Conservation (phyloP, 2,113 vertebrate species). For the Rhinogobius similis region DNA sequence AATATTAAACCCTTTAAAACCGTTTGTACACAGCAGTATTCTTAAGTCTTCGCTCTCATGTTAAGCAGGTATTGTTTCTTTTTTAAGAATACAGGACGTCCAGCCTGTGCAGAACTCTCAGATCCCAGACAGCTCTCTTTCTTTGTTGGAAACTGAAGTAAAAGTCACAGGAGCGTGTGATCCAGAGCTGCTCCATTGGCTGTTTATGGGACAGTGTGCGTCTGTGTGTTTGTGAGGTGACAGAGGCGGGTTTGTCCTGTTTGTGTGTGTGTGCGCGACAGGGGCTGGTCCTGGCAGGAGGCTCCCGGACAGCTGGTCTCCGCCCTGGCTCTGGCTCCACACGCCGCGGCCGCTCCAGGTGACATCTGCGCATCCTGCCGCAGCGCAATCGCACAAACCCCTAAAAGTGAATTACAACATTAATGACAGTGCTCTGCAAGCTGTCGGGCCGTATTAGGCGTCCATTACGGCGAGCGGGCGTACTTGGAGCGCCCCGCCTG, state of each 20-base stretch:
- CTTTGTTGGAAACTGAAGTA: neutral
- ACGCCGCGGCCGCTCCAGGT: slow-evolving; percentile 70
- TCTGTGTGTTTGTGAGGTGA: neutral
- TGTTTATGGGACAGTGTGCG: neutral
- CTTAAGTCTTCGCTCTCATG: too few species aligned
- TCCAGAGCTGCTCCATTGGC: neutral
- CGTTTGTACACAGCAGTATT: too few species aligned
- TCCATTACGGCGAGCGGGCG: slow-evolving; percentile 68
- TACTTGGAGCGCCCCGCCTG: slow-evolving; percentile 43
- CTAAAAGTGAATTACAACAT: slow-evolving; percentile 77
- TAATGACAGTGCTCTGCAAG: slow-evolving; percentile 76
- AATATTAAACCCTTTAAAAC: too few species aligned
- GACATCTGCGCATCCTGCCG: slow-evolving; percentile 75
- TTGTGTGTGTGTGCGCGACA: too few species aligned
- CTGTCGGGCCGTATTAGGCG: slow-evolving; percentile 70
- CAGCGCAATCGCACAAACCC: slow-evolving; percentile 68
- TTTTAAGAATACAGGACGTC: too few species aligned
- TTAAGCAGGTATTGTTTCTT: too few species aligned
- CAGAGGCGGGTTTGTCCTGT: neutral
- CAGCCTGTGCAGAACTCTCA: neutral
- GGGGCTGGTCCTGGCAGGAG: too few species aligned
- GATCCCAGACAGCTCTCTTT: neutral
- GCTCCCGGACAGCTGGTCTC: neutral
- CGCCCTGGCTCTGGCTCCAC: slow-evolving; percentile 64
- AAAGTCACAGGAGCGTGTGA: slow-evolving; percentile 2